Base-by-base conservation (phyloP, 1,140 invertebrate species). In the Piezodorus guildinii region DNA sequence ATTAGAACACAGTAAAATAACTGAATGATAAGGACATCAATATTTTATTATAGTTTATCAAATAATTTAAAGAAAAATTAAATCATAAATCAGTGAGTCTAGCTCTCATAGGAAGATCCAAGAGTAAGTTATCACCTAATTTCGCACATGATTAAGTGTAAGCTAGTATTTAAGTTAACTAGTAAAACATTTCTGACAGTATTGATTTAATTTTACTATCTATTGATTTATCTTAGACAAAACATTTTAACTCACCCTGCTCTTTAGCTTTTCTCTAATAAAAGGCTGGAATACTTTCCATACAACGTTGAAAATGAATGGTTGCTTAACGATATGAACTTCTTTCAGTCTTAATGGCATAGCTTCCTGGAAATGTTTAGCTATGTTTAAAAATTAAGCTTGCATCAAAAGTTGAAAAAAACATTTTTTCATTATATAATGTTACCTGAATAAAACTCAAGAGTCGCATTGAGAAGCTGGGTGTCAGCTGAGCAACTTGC, bases 201-300 rank as follows among this genome's bases (percentile, higher is more conserved):
- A 39, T 39, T 39, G 6, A 39, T 8, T 3, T 30, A 4, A 30
- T 30, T 30, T 30, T 8, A 30, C 27, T 30, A 30, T 30, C 8
- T 8, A 30, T 8, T 30, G 12, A 39, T 39, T 39, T 4, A 39
- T 10, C 12, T 39, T 12, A 6, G 9, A 39, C 12, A 39, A 62
- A 19, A 62, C 16, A n/a, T 25, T 5, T 19, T 25, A 6, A 75
- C 82, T 78, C 76, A 91, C 88, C 74, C 87, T 85, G 39, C 79
- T 84, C 73, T 83, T 86, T 43, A 93, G 79, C 73, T 94, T 94
- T 67, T 91, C 86, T 62, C 81, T 82, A 30, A 94, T 83, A 70
- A 94, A 90, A 0, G 91, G 91, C 73, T 90, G 90, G 74, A 94
- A 88, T 71, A 96, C 81, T 54, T 83, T 80, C 84, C 91, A 93